Evolutionary conservation across 2,113 vertebrate species (phyloP).

Genomic region (Cichladusa arquata): DNA sequence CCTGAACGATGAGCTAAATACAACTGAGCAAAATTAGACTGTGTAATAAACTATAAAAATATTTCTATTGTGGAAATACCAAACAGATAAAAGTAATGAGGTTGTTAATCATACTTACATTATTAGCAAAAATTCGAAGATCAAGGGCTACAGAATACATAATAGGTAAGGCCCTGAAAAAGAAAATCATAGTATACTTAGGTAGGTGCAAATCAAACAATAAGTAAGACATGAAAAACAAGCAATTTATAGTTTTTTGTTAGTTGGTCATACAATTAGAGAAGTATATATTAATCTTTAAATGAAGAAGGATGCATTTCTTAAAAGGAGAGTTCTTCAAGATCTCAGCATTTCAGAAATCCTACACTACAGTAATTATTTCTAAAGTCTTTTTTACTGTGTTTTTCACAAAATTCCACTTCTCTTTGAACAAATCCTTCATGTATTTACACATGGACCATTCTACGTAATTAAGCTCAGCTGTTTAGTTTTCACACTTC

Average conservation of each 20-base stretch:
- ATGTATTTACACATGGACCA: neutral
- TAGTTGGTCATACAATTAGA: neutral
- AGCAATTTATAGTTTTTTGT: neutral
- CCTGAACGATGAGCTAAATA: neutral
- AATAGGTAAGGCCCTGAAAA: conserved; percentile 87
- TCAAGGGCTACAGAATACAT: conserved; percentile 95
- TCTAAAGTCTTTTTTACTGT: neutral
- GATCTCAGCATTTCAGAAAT: neutral
- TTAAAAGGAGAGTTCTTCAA: neutral
- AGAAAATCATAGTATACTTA: neutral
- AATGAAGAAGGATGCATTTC: neutral
- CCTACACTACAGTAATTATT: neutral
- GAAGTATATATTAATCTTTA: neutral
- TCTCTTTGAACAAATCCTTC: neutral
- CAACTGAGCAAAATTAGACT: neutral
- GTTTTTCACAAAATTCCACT: neutral
- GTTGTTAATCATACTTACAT: conserved; percentile 77
- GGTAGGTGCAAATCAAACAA: neutral
- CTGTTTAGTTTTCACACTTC: neutral
- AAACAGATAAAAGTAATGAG: neutral
- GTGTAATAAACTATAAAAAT: neutral
- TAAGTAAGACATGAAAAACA: neutral
- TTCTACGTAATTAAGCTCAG: neutral
- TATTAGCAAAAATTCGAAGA: conserved; percentile 94
- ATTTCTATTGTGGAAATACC: neutral